Base-by-base conservation (phyloP, 2,888 invertebrate genomes). In the Trichopoda pennipes region DNA sequence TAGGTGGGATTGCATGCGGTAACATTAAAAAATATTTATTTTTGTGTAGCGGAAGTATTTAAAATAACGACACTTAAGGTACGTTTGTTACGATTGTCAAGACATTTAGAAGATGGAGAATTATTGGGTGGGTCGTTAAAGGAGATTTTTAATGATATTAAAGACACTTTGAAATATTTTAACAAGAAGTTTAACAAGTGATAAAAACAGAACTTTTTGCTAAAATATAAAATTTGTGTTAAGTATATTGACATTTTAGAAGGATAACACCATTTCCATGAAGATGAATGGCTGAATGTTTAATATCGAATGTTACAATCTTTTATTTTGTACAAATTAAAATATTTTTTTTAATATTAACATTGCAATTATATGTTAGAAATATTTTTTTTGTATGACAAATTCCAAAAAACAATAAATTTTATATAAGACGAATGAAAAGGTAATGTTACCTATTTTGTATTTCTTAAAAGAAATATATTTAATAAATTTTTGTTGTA, bases 31-130 rank as follows among this genome's bases (percentile, higher is more conserved):
- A 47, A 60, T 55, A 55, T 49, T 63, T 55, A 77, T 53, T 61
- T 73, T 70, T 49, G 32, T 76, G 72, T 79, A 76, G 76, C 70
- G 70, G 72, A 79, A 82, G 42, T 76, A 79, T 82, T 82, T 79
- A 79, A 82, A 79, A 79, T 79, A 82, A 82, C 60, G 82, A 82
- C 82, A 82, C 72, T 77, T 78, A 64, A 58, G 72, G 60, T 72
- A 79, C 32, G 49, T 55, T 66, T 66, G 64, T 42, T 21, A 58
- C 74, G 66, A 51, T 51, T 68, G 66, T 68, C 66, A 60, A 68
- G 44, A 49, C 19, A 14, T 35, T 12, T 1, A 23, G 9, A 3
- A 44, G 49, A 7, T 17, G 28, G 42, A 7, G n/a, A 9, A 10
- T 23, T 51, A 23, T 4, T 38, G 19, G 53, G 1, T 23, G 42